phyloP scores from a whole-genome alignment of 2,888 invertebrate species.

The Adelognathus sp. region DNA sequence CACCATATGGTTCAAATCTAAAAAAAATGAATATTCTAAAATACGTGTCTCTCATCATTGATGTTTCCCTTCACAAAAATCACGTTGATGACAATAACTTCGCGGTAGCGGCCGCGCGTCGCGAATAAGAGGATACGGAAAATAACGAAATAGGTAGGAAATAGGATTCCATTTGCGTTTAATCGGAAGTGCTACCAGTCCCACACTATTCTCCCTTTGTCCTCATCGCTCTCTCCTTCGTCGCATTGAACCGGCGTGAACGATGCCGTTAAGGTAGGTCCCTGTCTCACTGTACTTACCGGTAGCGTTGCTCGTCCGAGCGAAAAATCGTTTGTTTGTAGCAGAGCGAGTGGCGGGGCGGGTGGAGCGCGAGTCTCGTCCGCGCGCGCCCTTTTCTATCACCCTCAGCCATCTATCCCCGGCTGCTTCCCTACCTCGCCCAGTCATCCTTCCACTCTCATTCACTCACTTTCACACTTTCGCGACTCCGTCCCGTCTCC shows the following conservation, averaged over 20 bases:
- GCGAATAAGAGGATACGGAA: conserved; percentile 58
- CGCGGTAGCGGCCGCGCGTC: conserved; percentile 44
- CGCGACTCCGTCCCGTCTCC: conserved; percentile 25
- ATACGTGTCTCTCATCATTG: no score
- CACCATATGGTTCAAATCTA: no score
- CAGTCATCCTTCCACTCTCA: conserved; percentile 5
- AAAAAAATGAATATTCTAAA: no score
- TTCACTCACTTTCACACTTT: conserved; percentile 50
- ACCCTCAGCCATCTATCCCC: conserved; percentile 57
- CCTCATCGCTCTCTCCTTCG: background rate
- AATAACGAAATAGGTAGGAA: conserved; percentile 66
- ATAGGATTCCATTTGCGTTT: conserved; percentile 68
- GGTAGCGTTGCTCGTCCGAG: conserved; percentile 47
- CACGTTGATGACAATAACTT: no score
- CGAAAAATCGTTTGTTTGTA: conserved; percentile 63
- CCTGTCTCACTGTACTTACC: conserved; percentile 22
- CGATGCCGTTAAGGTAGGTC: conserved; percentile 33
- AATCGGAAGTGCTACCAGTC: conserved; percentile 63
- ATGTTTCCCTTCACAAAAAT: no score
- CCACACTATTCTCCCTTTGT: background rate
- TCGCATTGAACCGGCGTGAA: background rate
- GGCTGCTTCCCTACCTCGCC: conserved; percentile 33
- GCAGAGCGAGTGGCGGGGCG: background rate
- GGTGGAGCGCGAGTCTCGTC: conserved; percentile 41
- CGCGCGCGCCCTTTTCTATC: conserved; percentile 53